Percentiles rank a stretch among this genome's conserved stretches.
phyloP scores from a whole-genome alignment of 1,140 invertebrate genomes.

The Drosophila insularis region DNA sequence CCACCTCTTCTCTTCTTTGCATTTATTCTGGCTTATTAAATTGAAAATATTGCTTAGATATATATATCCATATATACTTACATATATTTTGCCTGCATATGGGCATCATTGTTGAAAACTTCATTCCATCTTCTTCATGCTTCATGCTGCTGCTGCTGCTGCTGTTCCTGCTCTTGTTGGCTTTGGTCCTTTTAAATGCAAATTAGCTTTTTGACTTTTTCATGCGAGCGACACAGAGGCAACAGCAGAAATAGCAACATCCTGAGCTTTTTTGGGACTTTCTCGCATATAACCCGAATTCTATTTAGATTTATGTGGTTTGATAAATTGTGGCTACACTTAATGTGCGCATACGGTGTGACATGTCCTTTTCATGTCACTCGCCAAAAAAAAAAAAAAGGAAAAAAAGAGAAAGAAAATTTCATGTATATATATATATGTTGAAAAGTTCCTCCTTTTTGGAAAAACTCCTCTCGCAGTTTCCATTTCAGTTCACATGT shows the following conservation, averaged over 20 bases:
- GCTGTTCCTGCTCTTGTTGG: constrained; percentile 37
- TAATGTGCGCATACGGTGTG: constrained; percentile 80
- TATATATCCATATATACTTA: constrained; percentile 3
- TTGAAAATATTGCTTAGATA: constrained; percentile 72
- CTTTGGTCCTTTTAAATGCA: constrained; percentile 76
- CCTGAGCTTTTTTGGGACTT: constrained; percentile 20
- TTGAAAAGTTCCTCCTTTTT: constrained; percentile 35
- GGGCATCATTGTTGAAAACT: constrained; percentile 48
- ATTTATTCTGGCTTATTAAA: constrained; percentile 79
- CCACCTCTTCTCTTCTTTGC: constrained; percentile 39
- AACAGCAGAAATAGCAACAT: not conserved
- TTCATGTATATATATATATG: not conserved
- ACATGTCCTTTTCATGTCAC: constrained; percentile 80
- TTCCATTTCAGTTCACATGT: constrained; percentile 78
- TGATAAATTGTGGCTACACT: constrained; percentile 80
- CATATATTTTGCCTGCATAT: constrained; percentile 38
- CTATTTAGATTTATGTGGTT: constrained; percentile 79
- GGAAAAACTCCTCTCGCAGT: constrained; percentile 3
- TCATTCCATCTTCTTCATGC: constrained; percentile 2
- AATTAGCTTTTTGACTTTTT: constrained; percentile 80
- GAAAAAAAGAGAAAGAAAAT: not conserved
- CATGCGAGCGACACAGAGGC: constrained; percentile 40
- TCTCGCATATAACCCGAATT: constrained; percentile 50
- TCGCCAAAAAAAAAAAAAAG: constrained; percentile 54
- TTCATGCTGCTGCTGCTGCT: no score